Percentiles rank a stretch among this genome's conserved stretches.
Conservation (phyloP, 1,140 invertebrate genomes). For the Solenopsis fugax region DNA sequence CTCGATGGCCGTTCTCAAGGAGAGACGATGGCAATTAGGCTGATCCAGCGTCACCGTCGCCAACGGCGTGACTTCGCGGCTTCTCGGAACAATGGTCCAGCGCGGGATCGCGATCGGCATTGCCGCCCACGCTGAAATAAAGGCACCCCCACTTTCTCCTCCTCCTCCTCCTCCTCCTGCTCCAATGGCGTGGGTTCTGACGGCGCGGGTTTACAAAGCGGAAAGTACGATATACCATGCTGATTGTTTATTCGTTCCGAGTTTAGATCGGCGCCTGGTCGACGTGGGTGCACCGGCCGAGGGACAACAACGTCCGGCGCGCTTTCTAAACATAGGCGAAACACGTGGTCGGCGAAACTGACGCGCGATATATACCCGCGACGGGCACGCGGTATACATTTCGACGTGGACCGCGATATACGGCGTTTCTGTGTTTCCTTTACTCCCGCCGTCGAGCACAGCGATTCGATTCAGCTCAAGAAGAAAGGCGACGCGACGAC, state of each 20-base stretch:
- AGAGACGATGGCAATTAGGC: slow-evolving; percentile 38
- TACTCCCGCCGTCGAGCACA: background rate
- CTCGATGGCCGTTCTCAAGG: background rate
- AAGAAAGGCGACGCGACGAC: background rate
- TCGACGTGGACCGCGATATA: background rate
- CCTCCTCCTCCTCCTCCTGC: no score
- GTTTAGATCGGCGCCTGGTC: slow-evolving; percentile 70
- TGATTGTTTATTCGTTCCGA: slow-evolving; percentile 69
- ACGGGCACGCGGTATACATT: background rate
- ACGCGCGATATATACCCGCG: background rate
- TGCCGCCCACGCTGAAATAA: slow-evolving; percentile 57
- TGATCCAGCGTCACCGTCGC: slow-evolving; percentile 16
- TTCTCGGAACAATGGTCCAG: slow-evolving; percentile 55
- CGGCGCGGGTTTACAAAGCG: slow-evolving; percentile 51
- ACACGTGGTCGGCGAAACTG: slow-evolving; percentile 63
- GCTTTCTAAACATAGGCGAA: slow-evolving; percentile 76
- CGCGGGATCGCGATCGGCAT: slow-evolving; percentile 34
- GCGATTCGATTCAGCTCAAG: slow-evolving; percentile 10
- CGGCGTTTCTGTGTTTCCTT: background rate
- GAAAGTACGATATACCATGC: slow-evolving; percentile 57
- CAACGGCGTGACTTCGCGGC: slow-evolving; percentile 42
- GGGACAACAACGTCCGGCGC: slow-evolving; percentile 73
- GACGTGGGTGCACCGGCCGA: slow-evolving; percentile 71
- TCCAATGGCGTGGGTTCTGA: background rate
- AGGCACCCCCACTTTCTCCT: background rate